Evolutionary conservation across 1,140 invertebrate species (phyloP).

Genomic region (Euura lappo): DNA sequence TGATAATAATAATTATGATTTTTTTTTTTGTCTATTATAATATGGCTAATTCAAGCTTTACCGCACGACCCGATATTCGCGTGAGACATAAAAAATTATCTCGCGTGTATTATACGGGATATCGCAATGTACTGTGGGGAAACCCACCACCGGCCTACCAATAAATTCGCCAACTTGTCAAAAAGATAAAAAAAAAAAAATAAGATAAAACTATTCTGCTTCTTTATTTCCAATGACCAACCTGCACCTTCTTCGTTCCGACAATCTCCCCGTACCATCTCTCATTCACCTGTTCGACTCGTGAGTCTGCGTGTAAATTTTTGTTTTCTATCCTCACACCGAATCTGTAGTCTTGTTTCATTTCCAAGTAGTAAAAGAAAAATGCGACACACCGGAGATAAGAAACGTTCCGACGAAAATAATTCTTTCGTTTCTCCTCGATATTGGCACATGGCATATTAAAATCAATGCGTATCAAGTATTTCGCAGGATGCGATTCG

Average conservation of each 20-base stretch:
- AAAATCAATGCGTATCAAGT: neutral
- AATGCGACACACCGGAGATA: too few species aligned
- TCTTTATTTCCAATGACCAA: neutral
- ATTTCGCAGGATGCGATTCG: neutral
- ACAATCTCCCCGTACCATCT: constrained; percentile 4
- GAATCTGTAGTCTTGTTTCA: neutral
- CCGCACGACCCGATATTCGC: constrained; percentile 24
- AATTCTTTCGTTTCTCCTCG: too few species aligned
- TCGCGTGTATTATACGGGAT: constrained; percentile 28
- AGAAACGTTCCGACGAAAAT: too few species aligned
- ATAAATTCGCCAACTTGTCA: constrained; percentile 52
- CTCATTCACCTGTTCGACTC: neutral
- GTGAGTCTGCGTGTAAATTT: neutral
- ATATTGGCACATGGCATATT: too few species aligned
- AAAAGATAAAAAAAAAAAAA: constrained; percentile 17
- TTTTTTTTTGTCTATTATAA: constrained; percentile 30
- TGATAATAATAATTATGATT: constrained; percentile 48
- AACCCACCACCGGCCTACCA: constrained; percentile 43
- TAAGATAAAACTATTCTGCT: neutral
- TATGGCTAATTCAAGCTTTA: constrained; percentile 15
- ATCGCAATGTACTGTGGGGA: constrained; percentile 49
- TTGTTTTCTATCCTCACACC: neutral
- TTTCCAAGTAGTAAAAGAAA: too few species aligned
- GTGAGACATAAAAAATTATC: constrained; percentile 10
- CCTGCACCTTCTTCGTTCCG: neutral